Evolutionary conservation across 35 echinoderm and acorn worm genomes (phyloP).

Genomic region (Acanthaster planci): DNA sequence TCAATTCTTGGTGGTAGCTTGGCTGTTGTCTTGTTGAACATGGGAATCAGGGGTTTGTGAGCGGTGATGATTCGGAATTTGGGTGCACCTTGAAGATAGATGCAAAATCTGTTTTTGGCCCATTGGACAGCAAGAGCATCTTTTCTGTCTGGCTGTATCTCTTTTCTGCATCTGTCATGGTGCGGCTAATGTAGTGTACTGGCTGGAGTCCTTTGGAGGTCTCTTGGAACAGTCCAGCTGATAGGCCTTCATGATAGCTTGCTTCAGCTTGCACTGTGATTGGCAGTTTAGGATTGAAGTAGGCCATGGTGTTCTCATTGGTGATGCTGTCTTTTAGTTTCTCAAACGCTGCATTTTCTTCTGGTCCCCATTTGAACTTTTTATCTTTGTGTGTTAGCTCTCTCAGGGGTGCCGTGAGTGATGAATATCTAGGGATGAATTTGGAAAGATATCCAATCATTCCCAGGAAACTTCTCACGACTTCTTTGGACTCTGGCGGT

Average conservation of each 20-base stretch:
- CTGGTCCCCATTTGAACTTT: conserved; percentile 56
- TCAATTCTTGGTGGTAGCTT: conserved; percentile 57
- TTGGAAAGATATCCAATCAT: conserved; percentile 71
- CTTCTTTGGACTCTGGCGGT: conserved; percentile 43
- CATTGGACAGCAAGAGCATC: conserved; percentile 59
- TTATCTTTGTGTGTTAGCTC: conserved; percentile 47
- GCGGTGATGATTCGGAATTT: conserved; percentile 57
- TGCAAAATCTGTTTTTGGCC: conserved; percentile 54
- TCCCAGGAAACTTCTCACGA: conserved; percentile 56
- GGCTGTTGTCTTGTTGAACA: conserved; percentile 49
- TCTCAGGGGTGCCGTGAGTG: conserved; percentile 43
- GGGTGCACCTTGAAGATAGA: conserved; percentile 55
- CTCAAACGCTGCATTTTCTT: conserved; percentile 43
- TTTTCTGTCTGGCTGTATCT: conserved; percentile 71
- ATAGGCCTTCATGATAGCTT: conserved; percentile 69
- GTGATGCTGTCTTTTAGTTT: conserved; percentile 70
- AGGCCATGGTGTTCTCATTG: conserved; percentile 48
- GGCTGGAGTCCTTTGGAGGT: conserved; percentile 56
- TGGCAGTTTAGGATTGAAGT: conserved; percentile 51
- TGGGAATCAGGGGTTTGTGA: conserved; percentile 59
- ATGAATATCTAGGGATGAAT: conserved; percentile 63
- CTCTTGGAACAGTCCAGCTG: conserved; percentile 69
- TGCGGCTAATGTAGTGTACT: conserved; percentile 58
- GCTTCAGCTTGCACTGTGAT: conserved; percentile 64
- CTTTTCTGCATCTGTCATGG: conserved; percentile 55